Evolutionary conservation across 2,888 invertebrate genomes (phyloP), one percentile per base, ranked within the genome.

Genomic region (Meiosimyza decipiens): DNA sequence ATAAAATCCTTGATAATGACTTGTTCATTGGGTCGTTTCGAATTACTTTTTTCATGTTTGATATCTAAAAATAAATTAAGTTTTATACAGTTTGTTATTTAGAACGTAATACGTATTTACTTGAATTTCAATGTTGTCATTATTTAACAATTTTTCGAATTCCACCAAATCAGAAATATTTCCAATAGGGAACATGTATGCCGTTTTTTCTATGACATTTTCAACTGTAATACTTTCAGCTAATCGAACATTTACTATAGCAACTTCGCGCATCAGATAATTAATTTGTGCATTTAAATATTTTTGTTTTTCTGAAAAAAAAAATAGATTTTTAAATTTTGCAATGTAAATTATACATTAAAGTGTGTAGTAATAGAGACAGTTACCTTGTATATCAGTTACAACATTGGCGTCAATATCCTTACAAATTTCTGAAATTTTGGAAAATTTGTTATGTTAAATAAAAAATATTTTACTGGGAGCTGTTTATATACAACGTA

Each of bases 181-280:
- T 51, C 62, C 69, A 33, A 69, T 60, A 33, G 69, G 69, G 62
- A 69, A 69, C 62, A 69, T 28, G n/a, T 50, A 52, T 16, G 60
- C 22, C 6, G 51, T 69, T 28, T 62, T 60, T 18, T 69, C 40
- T 13, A 69, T 18, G 5, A 16, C 62, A 40, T 15, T 69, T 12
- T 55, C 55, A 51, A 60, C 40, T 3, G 60, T 52, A 13, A 33
- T 40, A 33, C 28, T 62, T n/a, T 62, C 51, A 52, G 60, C 50
- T 33, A 69, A 6, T 16, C 69, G 51, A 13, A 60, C 69, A 62
- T 69, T 69, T 16, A 69, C 62, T 40, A 52, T 69, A 62, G 69
- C 69, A 28, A 69, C 52, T 69, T 69, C 69, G 9, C 52, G 60
- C 69, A 62, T 69, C 60, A 69, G 28, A 7, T 55, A 18, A n/a